Evolutionary conservation across 2,888 invertebrate species (phyloP).

Genomic region (Drosophila borealis): DNA sequence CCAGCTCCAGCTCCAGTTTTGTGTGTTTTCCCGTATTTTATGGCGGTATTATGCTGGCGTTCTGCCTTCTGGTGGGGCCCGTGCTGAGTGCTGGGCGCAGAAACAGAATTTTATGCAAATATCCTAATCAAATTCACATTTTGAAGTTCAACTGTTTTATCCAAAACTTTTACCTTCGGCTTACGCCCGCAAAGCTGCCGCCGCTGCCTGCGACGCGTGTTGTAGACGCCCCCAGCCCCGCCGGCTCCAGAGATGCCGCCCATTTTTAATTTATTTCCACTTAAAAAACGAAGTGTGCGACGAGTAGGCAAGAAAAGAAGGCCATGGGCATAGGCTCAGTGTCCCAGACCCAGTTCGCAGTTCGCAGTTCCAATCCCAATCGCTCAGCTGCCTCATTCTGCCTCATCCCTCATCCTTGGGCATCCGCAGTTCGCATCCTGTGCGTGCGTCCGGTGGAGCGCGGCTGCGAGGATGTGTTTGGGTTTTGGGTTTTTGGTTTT

Average conservation of each 20-base stretch:
- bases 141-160: conserved; percentile 84
- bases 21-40: conserved; percentile 57
- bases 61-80: conserved; percentile 21
- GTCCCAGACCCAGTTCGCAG: conserved; percentile 13
- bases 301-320: conserved; percentile 39
- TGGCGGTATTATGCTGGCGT: conserved; percentile 56
- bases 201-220: conserved; percentile 64
- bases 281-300: conserved; percentile 65
- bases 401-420: conserved; percentile 28
- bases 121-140: conserved; percentile 85
- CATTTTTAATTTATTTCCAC: conserved; percentile 84
- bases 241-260: conserved; percentile 71
- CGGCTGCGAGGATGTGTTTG: conserved; percentile 20
- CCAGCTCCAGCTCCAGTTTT: conserved; percentile 12
- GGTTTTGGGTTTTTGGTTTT: conserved; percentile 21
- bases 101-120: conserved; percentile 85
- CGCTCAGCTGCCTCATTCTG: conserved; percentile 7
- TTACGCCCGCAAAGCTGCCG: conserved; percentile 33
- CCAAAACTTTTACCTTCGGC: conserved; percentile 79
- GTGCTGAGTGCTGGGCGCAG: conserved; percentile 55
- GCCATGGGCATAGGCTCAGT: conserved; percentile 55
- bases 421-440: conserved; percentile 73
- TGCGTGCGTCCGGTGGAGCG: conserved; percentile 80
- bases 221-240: conserved; percentile 39
- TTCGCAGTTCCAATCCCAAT: conserved; percentile 21